Conservation (phyloP, 2,113 vertebrate species). For the Glaucomys volans region DNA sequence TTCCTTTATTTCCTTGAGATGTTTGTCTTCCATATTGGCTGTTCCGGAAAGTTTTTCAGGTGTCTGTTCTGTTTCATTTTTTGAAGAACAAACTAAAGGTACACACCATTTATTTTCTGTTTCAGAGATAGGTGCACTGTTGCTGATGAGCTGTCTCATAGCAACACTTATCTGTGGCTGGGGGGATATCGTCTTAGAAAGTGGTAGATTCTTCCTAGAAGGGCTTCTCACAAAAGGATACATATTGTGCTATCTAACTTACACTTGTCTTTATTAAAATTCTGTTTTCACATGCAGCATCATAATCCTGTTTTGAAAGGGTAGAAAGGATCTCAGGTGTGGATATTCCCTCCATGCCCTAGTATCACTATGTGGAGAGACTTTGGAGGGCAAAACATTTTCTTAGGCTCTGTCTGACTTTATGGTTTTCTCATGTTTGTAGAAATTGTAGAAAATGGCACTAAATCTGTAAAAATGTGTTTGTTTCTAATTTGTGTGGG, state of each 20-base stretch:
- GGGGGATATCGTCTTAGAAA: conserved; percentile 53
- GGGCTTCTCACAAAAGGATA: conserved; percentile 86
- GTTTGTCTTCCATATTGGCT: too few relatives aligned
- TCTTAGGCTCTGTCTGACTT: conserved; percentile 57
- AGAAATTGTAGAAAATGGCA: conserved; percentile 47
- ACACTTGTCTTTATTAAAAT: conserved; percentile 76
- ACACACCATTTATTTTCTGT: too few relatives aligned
- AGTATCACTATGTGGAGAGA: too few relatives aligned
- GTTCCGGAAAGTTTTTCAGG: too few relatives aligned
- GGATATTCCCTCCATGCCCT: too few relatives aligned
- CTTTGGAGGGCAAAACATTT: conserved; percentile 42
- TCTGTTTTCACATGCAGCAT: conserved; percentile 78
- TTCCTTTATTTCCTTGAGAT: too few relatives aligned
- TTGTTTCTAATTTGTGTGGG: conserved; percentile 87
- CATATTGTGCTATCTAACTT: conserved; percentile 85
- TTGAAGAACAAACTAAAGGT: too few relatives aligned
- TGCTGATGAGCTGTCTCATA: too few relatives aligned
- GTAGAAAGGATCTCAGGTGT: too few relatives aligned
- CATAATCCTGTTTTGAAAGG: conserved; percentile 69
- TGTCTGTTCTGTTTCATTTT: too few relatives aligned
- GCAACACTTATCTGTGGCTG: too few relatives aligned
- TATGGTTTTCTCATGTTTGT: conserved; percentile 60
- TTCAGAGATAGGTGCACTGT: too few relatives aligned
- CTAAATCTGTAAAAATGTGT: conserved; percentile 64
- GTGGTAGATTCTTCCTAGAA: conserved; percentile 67